Conservation (phyloP, 1,140 invertebrate genomes). For the Geopemphigus sp. region DNA sequence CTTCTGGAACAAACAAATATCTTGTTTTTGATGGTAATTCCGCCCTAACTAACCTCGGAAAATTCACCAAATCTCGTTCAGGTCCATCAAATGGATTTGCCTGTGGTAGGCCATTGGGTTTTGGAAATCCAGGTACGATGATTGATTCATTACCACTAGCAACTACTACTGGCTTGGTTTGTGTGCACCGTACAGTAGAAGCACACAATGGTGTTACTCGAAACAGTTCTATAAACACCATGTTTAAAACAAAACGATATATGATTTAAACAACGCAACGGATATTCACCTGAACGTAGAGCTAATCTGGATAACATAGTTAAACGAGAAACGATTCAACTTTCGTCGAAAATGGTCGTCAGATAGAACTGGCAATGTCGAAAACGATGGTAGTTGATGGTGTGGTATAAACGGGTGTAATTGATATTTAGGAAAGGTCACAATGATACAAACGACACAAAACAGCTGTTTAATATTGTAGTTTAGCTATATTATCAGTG, state of each 20-base stretch:
- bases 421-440: constrained; percentile 20
- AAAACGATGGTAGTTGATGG: background rate
- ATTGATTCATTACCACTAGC: constrained; percentile 24
- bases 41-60: constrained; percentile 65
- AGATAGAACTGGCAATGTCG: background rate
- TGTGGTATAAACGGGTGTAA: background rate
- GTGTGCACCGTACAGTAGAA: background rate
- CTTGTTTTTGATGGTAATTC: constrained; percentile 73
- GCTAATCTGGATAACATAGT: constrained; percentile 39
- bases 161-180: constrained; percentile 21
- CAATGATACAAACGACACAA: background rate
- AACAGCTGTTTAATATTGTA: constrained; percentile 16
- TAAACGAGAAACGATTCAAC: background rate
- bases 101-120: constrained; percentile 28
- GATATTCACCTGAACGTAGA: constrained; percentile 37
- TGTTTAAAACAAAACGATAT: background rate
- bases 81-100: constrained; percentile 52
- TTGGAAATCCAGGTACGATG: constrained; percentile 38
- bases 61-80: constrained; percentile 65
- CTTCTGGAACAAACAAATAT: constrained; percentile 85
- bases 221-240: constrained; percentile 19
- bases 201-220: constrained; percentile 16
- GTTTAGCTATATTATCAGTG: too few relatives aligned
- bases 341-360: background rate
- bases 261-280: background rate